A percentile compares a stretch with the other conserved stretches of the same genome.
phyloP scores from a whole-genome alignment of 2,888 invertebrate genomes.

The Choristoneura rosaceana region DNA sequence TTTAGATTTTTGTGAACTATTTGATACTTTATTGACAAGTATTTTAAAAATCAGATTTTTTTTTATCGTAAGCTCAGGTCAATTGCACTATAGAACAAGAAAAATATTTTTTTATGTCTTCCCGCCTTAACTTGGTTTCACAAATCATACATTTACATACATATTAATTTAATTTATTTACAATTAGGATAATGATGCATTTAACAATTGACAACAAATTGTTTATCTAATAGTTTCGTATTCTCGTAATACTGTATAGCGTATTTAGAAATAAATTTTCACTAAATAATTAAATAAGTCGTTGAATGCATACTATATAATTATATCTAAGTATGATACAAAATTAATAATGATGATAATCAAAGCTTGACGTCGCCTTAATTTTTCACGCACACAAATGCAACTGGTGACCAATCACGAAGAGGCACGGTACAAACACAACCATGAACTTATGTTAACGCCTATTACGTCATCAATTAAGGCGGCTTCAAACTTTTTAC shows the following conservation, averaged over 20 bases:
- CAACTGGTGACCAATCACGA: not conserved
- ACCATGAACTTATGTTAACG: not conserved
- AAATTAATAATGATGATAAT: not conserved
- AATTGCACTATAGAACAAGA: not conserved
- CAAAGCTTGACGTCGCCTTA: slow-evolving; percentile 8
- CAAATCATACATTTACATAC: slow-evolving; percentile 13
- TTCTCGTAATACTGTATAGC: slow-evolving; percentile 40
- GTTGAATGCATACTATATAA: slow-evolving; percentile 10
- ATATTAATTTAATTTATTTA: slow-evolving; percentile 44
- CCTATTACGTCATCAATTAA: not conserved
- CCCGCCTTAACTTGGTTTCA: slow-evolving; percentile 4
- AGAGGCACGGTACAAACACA: not conserved
- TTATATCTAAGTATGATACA: slow-evolving; percentile 5
- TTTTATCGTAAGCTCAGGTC: not conserved
- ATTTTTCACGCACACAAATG: not conserved
- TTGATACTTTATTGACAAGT: not conserved
- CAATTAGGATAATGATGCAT: slow-evolving; percentile 50
- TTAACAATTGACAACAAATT: slow-evolving; percentile 71
- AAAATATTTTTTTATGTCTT: slow-evolving; percentile 1
- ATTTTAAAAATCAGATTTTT: not conserved
- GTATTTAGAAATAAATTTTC: slow-evolving; percentile 26
- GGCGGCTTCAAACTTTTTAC: slow-evolving; percentile 9
- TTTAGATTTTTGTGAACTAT: not conserved
- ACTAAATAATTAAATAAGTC: slow-evolving; percentile 25
- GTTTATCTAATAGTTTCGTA: slow-evolving; percentile 48